These are phyloP conservation scores for Eptesicus fuscus DNA, from an alignment of 2,113 vertebrate species.

Conservation along the genomic window DNA sequence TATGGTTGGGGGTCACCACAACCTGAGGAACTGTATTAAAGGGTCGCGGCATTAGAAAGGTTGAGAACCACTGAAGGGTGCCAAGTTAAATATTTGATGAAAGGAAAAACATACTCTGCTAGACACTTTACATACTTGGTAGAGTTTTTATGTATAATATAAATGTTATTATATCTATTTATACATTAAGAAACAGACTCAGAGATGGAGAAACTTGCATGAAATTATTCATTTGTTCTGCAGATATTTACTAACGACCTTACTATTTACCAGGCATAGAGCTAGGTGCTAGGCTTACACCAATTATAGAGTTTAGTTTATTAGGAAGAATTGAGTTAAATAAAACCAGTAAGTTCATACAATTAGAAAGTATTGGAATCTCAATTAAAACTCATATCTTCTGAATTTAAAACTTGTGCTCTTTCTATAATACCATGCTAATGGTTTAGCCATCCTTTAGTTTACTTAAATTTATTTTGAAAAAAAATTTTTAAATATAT, in stretches of 20 bases:
- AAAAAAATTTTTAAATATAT: not conserved
- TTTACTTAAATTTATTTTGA: constrained; percentile 42
- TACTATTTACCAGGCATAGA: not conserved
- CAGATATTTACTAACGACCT: not conserved
- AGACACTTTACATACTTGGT: not conserved
- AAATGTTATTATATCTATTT: not conserved
- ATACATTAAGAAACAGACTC: constrained; percentile 4
- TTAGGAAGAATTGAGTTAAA: not conserved
- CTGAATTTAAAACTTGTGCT: not conserved
- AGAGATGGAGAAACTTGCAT: not conserved
- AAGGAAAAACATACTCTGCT: constrained; percentile 13
- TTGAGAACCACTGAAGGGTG: too few relatives aligned
- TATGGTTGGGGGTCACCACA: too few relatives aligned
- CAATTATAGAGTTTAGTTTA: not conserved
- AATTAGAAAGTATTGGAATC: not conserved
- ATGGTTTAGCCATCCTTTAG: not conserved
- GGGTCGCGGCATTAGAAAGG: too few relatives aligned
- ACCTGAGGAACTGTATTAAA: too few relatives aligned
- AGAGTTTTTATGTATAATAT: not conserved
- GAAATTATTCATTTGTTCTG: constrained; percentile 21
- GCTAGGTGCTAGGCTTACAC: not conserved
- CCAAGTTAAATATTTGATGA: not conserved
- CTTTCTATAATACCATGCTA: not conserved
- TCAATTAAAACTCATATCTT: not conserved
- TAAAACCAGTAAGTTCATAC: not conserved